Percentiles rank a stretch among this genome's conserved stretches.
phyloP scores from a whole-genome alignment of 2,888 invertebrate species.

The Orchestes rusci region DNA sequence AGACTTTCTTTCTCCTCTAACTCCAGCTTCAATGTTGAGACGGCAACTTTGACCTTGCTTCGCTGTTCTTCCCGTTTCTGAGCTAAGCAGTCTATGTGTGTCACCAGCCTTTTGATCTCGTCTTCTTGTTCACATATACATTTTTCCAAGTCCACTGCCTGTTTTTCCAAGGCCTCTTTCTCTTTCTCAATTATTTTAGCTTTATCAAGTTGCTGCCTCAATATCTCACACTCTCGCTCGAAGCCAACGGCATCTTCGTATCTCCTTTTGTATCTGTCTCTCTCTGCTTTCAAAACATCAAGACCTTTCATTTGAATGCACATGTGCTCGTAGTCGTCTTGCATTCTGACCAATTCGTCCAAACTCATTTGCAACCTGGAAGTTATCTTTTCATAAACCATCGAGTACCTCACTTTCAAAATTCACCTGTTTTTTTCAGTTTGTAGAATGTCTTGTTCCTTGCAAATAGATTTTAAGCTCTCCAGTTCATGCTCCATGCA shows the following conservation, averaged over 20 bases:
- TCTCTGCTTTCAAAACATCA: conserved; percentile 38
- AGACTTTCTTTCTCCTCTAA: conserved; percentile 37
- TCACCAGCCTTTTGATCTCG: conserved; percentile 50
- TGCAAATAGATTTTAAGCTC: conserved; percentile 29
- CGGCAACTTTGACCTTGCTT: conserved; percentile 36
- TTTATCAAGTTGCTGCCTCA: conserved; percentile 36
- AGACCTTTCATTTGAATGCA: conserved; percentile 32
- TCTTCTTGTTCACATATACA: conserved; percentile 51
- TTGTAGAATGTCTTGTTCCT: conserved; percentile 35
- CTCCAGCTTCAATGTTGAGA: conserved; percentile 36
- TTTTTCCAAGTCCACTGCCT: conserved; percentile 50
- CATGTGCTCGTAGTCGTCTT: conserved; percentile 36
- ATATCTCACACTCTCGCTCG: conserved; percentile 34
- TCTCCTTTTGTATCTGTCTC: conserved; percentile 39
- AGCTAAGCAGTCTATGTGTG: conserved; percentile 48
- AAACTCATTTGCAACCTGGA: conserved; percentile 28
- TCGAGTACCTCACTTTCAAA: no score
- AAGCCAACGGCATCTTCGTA: conserved; percentile 35
- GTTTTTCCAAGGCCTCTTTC: conserved; percentile 45
- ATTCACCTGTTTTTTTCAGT: conserved; percentile 37
- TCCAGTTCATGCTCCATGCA: conserved; percentile 35
- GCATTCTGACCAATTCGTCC: conserved; percentile 34
- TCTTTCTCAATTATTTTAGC: conserved; percentile 44
- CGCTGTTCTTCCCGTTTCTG: conserved; percentile 38
- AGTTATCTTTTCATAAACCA: no score